Conservation (phyloP, 2,888 invertebrate species). For the Erpobdella octoculata region DNA sequence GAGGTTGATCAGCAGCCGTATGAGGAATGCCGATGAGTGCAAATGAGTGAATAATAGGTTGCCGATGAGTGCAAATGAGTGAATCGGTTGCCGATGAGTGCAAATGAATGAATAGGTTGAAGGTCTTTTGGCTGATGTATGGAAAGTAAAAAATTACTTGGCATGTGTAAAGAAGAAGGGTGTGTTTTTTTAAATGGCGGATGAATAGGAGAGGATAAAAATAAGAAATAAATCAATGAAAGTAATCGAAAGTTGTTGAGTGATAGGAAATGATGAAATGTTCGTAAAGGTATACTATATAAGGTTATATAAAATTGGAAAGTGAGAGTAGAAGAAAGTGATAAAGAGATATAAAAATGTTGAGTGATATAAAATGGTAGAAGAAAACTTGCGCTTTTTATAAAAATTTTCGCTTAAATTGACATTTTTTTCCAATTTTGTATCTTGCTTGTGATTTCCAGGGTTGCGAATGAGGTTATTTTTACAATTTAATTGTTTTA, state of each 20-base stretch:
- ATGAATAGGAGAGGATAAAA: too few species aligned
- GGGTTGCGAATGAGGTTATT: too few species aligned
- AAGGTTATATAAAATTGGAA: neutral
- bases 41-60: neutral
- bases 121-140: too few species aligned
- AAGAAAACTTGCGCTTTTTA: too few species aligned
- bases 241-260: neutral
- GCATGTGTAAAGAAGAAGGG: too few species aligned
- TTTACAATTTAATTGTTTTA: too few species aligned
- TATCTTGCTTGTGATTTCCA: too few species aligned
- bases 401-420: too few species aligned
- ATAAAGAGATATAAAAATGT: neutral
- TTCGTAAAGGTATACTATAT: neutral
- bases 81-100: neutral
- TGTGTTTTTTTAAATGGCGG: too few species aligned
- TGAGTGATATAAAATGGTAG: too few species aligned
- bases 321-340: neutral
- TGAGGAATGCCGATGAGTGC: neutral
- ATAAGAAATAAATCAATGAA: neutral
- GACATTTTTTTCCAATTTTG: too few species aligned
- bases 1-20: conserved; percentile 44
- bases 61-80: neutral
- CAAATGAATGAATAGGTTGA: neutral
- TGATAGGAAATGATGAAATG: neutral
- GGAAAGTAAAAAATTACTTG: too few species aligned